Evolutionary conservation across 2,888 invertebrate species (phyloP), one percentile per base, ranked within the genome.

Genomic region (Scaptomyza cyrtandrae): DNA sequence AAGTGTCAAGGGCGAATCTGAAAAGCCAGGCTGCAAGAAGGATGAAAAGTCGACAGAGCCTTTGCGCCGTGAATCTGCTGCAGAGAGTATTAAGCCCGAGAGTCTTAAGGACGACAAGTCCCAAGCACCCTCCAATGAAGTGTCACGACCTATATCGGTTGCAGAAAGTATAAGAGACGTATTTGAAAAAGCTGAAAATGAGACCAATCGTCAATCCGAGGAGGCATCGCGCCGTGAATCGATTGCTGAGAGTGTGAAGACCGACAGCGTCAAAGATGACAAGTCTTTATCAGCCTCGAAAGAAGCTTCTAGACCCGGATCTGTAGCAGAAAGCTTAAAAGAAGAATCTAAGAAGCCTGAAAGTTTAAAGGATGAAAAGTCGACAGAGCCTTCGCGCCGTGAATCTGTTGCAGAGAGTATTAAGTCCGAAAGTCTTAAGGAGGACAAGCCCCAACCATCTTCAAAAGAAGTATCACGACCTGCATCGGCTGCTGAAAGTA

Each of bases 281-380:
- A 37, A 37, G n/a, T 37, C 78, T 1, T n/a, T 27, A 27, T 24
- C 27, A 27, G 27, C 6, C 6, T 45, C 45, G 6, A 45, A 78
- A 11, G 86, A 80, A 52, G 27, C 37, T 11, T 80, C 80, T 0
- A 54, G 71, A 9, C 71, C 65, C 0, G 61, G 31, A 13, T 82
- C 87, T 5, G 71, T 65, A 1, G 58, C 52, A 5, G 49, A 35
- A 16, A 48, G 27, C 13, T 3, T 48, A 11, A 35, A 48, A 27
- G 48, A 35, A 24, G 65, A 67, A 16, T 43, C 29, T 2, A 46
- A 55, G 5, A 31, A 27, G 4, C 33, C 31, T 5, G 58, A 19
- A 24, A 52, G 41, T 58, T n/a, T 37, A n/a, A 52, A 41, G 11
- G 52, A 43, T 19, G 24, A 44, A 13, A 67, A 63, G 31, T 67